These are phyloP conservation scores for Atta colombica DNA, from an alignment of 1,140 invertebrate species.

Conservation along the genomic window DNA sequence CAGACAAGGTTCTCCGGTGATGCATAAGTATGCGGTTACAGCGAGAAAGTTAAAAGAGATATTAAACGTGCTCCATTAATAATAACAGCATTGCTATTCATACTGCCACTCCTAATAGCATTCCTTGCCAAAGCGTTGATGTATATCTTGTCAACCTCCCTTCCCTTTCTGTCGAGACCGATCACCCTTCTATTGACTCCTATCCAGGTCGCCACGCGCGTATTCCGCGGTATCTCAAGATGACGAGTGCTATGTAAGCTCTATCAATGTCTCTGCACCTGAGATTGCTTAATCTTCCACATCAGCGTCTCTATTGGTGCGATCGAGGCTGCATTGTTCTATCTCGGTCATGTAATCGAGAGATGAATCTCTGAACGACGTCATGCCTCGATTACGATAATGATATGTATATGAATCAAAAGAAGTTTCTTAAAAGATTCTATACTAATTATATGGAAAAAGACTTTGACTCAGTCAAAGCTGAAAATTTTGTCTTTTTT, in stretches of 20 bases:
- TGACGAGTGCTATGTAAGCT: conserved; percentile 55
- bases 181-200: conserved; percentile 43
- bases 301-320: conserved; percentile 15
- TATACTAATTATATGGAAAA: too few species aligned
- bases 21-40: background rate
- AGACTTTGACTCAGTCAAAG: too few species aligned
- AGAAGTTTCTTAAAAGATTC: background rate
- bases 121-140: conserved; percentile 45
- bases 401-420: background rate
- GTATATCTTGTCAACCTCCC: conserved; percentile 49
- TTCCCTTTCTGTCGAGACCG: background rate
- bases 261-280: conserved; percentile 63
- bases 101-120: conserved; percentile 59
- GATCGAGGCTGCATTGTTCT: conserved; percentile 46
- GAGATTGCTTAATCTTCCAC: conserved; percentile 59
- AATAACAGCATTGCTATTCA: conserved; percentile 71
- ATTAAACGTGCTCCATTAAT: conserved; percentile 71
- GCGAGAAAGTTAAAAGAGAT: conserved; percentile 40
- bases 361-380: background rate
- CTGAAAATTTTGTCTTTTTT: too few species aligned
- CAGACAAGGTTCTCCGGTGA: background rate
- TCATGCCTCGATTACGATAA: background rate
- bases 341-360: background rate
- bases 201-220: conserved; percentile 28
- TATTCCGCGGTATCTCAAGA: conserved; percentile 54